Base-by-base conservation (phyloP, 2,797 vertebrate genomes). In the Poecile montanus region DNA sequence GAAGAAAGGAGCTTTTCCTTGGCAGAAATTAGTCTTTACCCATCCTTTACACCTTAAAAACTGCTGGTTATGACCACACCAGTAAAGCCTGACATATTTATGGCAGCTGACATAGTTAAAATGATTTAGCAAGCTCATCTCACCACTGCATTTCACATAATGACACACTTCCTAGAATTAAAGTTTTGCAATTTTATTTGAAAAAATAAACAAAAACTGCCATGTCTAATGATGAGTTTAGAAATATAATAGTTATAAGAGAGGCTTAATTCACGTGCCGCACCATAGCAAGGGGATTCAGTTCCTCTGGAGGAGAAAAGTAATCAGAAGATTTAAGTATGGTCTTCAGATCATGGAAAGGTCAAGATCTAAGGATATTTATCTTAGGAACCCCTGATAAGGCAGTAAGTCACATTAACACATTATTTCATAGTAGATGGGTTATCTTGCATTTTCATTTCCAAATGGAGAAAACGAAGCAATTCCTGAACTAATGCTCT, bases 51-150 rank as follows among this genome's bases (percentile, higher is more conserved):
- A 12, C 45, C 57, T 75, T 50, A 60, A 76, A 94, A 79, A 27
- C 18, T 3, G 1, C 54, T 51, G 30, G 48, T 13, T 80, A 11
- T 74, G 73, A 72, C 30, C 63, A 48, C 32, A 29, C 10, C 34
- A 66, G 51, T 32, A 71, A 85, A 76, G 29, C 27, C 44, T 68
- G 62, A 61, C 51, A 40, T 40, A 40, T 40, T 81, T 66, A 61
- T 4, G 75, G 54, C 34, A 90, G 27, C 67, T 82, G 79, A 72
- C 23, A 23, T 63, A 54, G 45, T 84, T 82, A 2, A 68, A 95
- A 78, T 67, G 1, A 82, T 94, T 92, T 76, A 93, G 44, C 50
- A 86, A 91, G 34, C 67, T 91, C 51, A 34, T 88, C 87, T 85
- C 36, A 42, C 45, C 83, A 25, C 4, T 71, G 44, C 27, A 80